Percentiles rank a stretch among this genome's conserved stretches.
Evolutionary conservation across 2,888 invertebrate genomes (phyloP).

Genomic region (Eremobia ochroleuca): DNA sequence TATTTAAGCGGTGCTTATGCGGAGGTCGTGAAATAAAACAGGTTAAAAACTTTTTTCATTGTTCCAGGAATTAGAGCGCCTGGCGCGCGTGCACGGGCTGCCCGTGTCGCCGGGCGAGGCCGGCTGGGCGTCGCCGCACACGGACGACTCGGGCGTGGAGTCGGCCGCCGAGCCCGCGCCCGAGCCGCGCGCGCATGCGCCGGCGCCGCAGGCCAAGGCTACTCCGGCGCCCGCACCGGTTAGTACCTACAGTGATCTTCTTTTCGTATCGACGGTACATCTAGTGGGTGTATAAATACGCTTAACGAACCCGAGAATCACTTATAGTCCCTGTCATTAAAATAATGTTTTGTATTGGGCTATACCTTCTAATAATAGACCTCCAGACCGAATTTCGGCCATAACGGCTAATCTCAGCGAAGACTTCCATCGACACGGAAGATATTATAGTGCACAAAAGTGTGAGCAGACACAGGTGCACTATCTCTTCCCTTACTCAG

Average conservation of each 20-base stretch:
- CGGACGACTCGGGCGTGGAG: constrained; percentile 81
- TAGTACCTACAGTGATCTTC: constrained; percentile 22
- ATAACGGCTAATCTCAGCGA: not conserved
- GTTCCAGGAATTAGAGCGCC: constrained; percentile 94
- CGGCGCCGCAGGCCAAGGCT: fast-evolving
- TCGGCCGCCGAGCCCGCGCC: constrained; percentile 69
- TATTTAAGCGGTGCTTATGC: too few species aligned
- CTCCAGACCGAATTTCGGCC: not conserved
- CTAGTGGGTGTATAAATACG: too few species aligned
- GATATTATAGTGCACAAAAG: not conserved
- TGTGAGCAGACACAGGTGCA: not conserved
- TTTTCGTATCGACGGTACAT: too few species aligned
- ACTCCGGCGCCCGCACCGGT: constrained; percentile 63
- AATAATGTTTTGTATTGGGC: too few species aligned
- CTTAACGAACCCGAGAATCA: too few species aligned
- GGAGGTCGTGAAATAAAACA: not conserved
- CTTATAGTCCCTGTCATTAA: too few species aligned
- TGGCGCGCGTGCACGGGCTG: constrained; percentile 94
- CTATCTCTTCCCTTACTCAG: not conserved
- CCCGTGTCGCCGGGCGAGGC: constrained; percentile 91
- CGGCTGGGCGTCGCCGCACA: constrained; percentile 84
- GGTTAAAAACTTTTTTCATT: not conserved
- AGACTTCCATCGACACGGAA: not conserved
- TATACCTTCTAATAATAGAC: not conserved
- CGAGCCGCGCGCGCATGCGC: not conserved